Evolutionary conservation across 2,113 vertebrate genomes (phyloP).

Genomic region (Caracal caracal): DNA sequence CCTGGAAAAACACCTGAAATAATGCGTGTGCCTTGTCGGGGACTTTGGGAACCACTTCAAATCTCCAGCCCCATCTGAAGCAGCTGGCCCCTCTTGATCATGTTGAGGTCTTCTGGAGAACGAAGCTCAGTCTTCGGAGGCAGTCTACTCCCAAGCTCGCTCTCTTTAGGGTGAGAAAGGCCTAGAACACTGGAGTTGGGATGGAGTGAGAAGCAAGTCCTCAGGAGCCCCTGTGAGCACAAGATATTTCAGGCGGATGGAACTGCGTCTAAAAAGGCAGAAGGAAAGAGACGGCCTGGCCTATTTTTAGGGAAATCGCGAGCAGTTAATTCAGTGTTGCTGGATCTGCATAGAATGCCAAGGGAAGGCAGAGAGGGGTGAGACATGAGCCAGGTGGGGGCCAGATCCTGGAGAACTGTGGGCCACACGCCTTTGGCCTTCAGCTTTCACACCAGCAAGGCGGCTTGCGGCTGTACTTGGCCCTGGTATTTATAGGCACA

Average conservation of each 20-base stretch:
- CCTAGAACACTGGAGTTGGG: background rate
- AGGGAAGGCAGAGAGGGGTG: background rate
- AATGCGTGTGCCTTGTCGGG: background rate
- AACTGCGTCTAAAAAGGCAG: conserved; percentile 46
- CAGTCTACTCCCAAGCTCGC: background rate
- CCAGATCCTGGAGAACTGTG: background rate
- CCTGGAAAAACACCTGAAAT: background rate
- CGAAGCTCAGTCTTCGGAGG: background rate
- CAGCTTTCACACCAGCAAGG: background rate
- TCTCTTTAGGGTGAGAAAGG: background rate
- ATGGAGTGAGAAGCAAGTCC: background rate
- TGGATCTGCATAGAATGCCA: background rate
- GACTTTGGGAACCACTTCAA: background rate
- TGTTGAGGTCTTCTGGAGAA: background rate
- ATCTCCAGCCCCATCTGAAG: background rate
- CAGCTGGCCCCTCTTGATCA: background rate
- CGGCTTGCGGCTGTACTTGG: background rate
- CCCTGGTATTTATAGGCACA: conserved; percentile 42
- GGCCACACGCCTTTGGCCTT: background rate
- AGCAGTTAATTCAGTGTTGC: background rate
- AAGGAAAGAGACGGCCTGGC: background rate
- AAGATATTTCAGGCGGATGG: conserved; percentile 44
- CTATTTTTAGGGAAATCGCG: conserved; percentile 54
- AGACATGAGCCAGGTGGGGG: background rate
- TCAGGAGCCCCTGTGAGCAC: background rate